phyloP scores from a whole-genome alignment of 2,113 vertebrate species.

The Psephotus haematonotus region DNA sequence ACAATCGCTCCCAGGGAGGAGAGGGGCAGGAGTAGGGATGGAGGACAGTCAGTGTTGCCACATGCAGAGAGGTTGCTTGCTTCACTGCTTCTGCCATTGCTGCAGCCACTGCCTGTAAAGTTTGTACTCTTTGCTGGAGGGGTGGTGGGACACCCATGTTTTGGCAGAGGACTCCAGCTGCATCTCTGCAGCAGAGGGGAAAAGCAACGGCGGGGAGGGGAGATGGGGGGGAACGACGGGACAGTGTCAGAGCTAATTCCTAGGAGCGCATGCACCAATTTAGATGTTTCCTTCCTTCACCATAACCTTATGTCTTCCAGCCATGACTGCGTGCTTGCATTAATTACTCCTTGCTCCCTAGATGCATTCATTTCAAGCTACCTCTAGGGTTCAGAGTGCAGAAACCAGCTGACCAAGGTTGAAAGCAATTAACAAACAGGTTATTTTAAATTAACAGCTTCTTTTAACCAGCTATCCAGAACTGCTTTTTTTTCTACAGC shows the following conservation, averaged over 20 bases:
- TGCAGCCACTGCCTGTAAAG: slow-evolving; percentile 14
- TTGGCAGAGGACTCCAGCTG: slow-evolving; percentile 74
- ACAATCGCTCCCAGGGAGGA: slow-evolving; percentile 13
- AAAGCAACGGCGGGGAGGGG: slow-evolving; percentile 9
- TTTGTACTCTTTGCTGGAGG: slow-evolving; percentile 29
- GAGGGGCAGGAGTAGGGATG: slow-evolving; percentile 50
- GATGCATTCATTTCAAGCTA: slow-evolving; percentile 68
- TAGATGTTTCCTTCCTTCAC: slow-evolving; percentile 39
- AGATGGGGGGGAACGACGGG: too few species aligned
- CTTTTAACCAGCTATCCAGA: slow-evolving; percentile 63
- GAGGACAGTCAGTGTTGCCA: neutral
- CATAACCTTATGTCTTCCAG: slow-evolving; percentile 77
- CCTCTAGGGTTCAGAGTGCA: slow-evolving; percentile 75
- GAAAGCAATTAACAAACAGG: slow-evolving; percentile 82
- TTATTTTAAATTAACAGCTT: slow-evolving; percentile 77
- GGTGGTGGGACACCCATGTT: slow-evolving; percentile 75
- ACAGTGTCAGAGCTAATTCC: slow-evolving; percentile 24
- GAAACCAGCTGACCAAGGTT: slow-evolving; percentile 74
- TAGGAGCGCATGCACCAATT: slow-evolving; percentile 14
- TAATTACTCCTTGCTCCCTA: slow-evolving; percentile 79
- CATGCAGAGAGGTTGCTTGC: neutral
- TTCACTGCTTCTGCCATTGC: neutral
- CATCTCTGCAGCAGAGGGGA: slow-evolving; percentile 51
- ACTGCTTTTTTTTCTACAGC: neutral
- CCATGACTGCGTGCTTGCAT: slow-evolving; percentile 74